phyloP scores from a whole-genome alignment of 2,888 invertebrate species.

The Taphrorychus bicolor region DNA sequence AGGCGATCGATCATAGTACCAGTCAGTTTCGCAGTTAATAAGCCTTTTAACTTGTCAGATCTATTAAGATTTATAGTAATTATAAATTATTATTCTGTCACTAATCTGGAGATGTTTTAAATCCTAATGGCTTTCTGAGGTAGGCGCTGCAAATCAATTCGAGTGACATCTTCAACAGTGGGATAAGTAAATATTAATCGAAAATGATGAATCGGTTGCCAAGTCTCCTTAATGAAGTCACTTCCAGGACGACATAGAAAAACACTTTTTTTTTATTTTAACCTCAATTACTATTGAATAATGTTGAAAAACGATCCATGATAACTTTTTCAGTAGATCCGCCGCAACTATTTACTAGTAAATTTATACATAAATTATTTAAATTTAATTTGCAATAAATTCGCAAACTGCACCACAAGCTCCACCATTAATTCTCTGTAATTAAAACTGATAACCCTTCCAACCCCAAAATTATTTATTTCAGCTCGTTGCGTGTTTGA shows the following conservation, averaged over 20 bases:
- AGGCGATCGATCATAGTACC: constrained; percentile 35
- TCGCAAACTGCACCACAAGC: constrained; percentile 22
- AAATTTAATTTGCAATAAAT: constrained; percentile 31
- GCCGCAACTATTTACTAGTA: constrained; percentile 10
- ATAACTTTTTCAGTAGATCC: constrained; percentile 6
- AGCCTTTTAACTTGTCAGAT: constrained; percentile 35
- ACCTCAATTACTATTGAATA: background rate
- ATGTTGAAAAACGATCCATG: background rate
- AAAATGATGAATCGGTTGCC: constrained; percentile 7
- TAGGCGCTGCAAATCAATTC: constrained; percentile 15
- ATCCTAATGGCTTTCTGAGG: constrained; percentile 26
- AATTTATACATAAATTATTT: constrained; percentile 29
- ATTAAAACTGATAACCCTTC: constrained; percentile 24
- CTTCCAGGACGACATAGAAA: background rate
- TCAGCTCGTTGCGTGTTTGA: background rate
- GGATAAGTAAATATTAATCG: constrained; percentile 2
- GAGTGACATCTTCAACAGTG: background rate
- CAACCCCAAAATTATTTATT: constrained; percentile 8
- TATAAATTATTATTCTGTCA: constrained; percentile 31
- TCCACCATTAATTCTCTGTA: constrained; percentile 26
- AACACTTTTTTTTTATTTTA: background rate
- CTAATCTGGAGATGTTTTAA: constrained; percentile 28
- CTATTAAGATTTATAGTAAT: constrained; percentile 38
- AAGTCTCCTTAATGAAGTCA: constrained; percentile 2
- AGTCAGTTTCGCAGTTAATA: constrained; percentile 35